Conservation (phyloP, 2,888 invertebrate species). For the Lasiommata megera region DNA sequence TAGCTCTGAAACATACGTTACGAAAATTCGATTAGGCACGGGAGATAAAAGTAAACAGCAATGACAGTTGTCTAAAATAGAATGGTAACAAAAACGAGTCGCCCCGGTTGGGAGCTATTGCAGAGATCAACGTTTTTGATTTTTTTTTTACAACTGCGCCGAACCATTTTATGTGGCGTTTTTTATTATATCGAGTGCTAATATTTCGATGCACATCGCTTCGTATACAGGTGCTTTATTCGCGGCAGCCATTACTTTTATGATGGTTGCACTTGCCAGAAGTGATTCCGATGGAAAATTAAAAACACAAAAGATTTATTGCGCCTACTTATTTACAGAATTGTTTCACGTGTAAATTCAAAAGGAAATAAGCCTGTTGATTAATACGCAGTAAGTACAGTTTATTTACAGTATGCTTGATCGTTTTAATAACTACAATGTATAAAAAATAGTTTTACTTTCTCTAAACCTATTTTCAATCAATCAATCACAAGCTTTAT, state of each 20-base stretch:
- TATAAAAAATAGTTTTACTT: too few relatives aligned
- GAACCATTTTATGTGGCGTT: slow-evolving; percentile 37
- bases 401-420: too few relatives aligned
- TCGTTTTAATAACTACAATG: too few relatives aligned
- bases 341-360: too few relatives aligned
- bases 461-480: too few relatives aligned
- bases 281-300: slow-evolving; percentile 2
- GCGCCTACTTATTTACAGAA: background rate
- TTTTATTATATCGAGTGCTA: slow-evolving; percentile 37
- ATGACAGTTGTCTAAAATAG: slow-evolving; percentile 36
- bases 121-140: slow-evolving; percentile 38
- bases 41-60: slow-evolving; percentile 30
- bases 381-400: background rate
- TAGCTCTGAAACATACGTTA: background rate
- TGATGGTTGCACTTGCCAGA: slow-evolving; percentile 26
- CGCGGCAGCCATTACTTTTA: slow-evolving; percentile 31
- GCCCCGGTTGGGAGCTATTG: slow-evolving; percentile 36
- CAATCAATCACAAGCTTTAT: too few relatives aligned
- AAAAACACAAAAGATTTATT: slow-evolving; percentile 1
- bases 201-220: slow-evolving; percentile 31
- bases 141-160: slow-evolving; percentile 34
- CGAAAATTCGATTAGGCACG: slow-evolving; percentile 22
- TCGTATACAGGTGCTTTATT: slow-evolving; percentile 32
- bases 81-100: slow-evolving; percentile 36
- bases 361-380: background rate